Conservation (phyloP, 2,113 vertebrate genomes). For the Phyllostomus hastatus region DNA sequence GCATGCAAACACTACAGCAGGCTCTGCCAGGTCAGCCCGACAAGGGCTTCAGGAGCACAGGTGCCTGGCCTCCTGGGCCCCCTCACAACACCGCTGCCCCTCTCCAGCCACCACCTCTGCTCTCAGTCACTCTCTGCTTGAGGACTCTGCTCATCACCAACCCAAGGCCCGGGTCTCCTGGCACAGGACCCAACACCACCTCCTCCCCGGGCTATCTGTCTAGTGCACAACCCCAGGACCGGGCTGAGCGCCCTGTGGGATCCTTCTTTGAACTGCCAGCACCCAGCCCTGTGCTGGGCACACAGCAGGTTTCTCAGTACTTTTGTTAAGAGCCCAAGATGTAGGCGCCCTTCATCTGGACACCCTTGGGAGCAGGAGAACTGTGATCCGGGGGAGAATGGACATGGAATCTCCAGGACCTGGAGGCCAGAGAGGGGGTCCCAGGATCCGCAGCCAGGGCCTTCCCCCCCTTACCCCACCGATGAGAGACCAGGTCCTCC, state of each 20-base stretch:
- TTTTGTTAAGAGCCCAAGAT: neutral
- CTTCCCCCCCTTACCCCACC: neutral
- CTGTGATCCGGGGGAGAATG: neutral
- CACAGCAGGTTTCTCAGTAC: neutral
- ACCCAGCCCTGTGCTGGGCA: neutral
- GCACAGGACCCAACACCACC: neutral
- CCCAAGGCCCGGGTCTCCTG: neutral
- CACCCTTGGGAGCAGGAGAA: neutral
- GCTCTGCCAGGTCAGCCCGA: neutral
- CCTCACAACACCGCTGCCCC: neutral
- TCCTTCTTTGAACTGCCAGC: neutral
- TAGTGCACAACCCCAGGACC: neutral
- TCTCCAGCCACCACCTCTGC: neutral
- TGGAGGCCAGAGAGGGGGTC: neutral
- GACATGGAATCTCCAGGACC: neutral
- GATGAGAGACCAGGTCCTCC: neutral
- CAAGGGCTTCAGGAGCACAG: neutral
- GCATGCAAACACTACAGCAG: neutral
- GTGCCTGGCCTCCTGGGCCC: accelerated
- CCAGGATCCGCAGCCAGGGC: neutral
- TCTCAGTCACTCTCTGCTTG: neutral
- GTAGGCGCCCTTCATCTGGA: neutral
- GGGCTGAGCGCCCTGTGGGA: neutral
- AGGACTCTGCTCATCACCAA: neutral
- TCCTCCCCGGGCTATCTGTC: neutral